Percentiles rank a stretch among this genome's conserved stretches.
phyloP scores from a whole-genome alignment of 2,113 vertebrate species.

The Sprattus sprattus region DNA sequence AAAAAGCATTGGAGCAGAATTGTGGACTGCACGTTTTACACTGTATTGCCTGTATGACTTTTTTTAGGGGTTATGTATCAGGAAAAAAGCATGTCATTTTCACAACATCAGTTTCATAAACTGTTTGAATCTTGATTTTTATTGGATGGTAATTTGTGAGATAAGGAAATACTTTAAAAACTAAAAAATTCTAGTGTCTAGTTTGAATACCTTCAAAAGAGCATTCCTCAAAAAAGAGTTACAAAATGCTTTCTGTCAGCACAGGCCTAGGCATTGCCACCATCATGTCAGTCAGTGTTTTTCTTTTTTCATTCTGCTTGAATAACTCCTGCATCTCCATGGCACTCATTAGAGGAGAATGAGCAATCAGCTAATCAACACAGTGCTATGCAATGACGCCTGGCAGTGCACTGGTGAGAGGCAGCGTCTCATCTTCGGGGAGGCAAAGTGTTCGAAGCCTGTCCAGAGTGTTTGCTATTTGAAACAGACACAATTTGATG shows the following conservation, averaged over 20 bases:
- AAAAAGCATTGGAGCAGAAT: too few relatives aligned
- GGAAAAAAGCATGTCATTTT: too few relatives aligned
- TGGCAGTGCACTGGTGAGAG: neutral
- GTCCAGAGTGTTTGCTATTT: neutral
- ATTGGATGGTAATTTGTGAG: neutral
- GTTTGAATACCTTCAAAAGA: neutral
- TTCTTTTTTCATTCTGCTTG: neutral
- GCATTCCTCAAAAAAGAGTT: neutral
- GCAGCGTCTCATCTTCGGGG: neutral
- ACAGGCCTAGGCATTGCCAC: neutral
- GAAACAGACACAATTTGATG: neutral
- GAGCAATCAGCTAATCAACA: conserved; percentile 34
- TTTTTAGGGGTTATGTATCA: too few relatives aligned
- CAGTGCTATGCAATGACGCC: conserved; percentile 6
- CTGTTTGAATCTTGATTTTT: neutral
- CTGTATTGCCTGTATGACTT: too few relatives aligned
- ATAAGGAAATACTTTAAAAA: too few relatives aligned
- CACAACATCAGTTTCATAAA: too few relatives aligned
- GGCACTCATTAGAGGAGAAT: conserved; percentile 27
- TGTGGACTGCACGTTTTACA: too few relatives aligned
- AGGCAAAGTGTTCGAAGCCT: neutral
- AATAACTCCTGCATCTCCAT: neutral
- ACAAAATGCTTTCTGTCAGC: neutral
- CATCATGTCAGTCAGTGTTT: neutral
- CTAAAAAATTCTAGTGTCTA: neutral